Base-by-base conservation (phyloP, 1,140 invertebrate genomes). In the Aporrectodea caliginosa region DNA sequence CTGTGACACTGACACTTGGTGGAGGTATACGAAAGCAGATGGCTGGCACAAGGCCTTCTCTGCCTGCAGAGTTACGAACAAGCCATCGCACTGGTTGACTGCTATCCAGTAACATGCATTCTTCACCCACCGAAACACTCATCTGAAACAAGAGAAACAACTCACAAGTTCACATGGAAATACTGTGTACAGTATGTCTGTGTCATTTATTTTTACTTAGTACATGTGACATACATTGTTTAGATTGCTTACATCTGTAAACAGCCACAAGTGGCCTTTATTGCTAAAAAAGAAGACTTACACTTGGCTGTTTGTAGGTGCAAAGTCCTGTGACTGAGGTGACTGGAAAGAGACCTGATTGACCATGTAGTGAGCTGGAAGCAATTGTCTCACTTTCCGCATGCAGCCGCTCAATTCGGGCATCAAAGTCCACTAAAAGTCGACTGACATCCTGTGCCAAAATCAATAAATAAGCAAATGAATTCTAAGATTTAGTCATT, bases 21-120 rank as follows among this genome's bases (percentile, higher is more conserved):
- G 96, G 95, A 73, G 90, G 90, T 83, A 99, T 91, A 1, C 96
- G 91, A 84, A 99, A 93, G 83, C 96, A 96, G 0, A 91, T 90
- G 68, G 95, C 94, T 0, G 97, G 97, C 31, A 98, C 93, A 83
- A 93, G 91, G 35, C 92, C 93, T 88, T 98, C 95, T 1, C 93
- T 91, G 33, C 95, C 95, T 29, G 88, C 87, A 16, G 92, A 90
- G 78, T 94, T 95, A 32, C 84, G 83, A 29, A 90, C 85, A 84
- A 93, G 92, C 97, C 97, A 99, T 85, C 96, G 94, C 0, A 93
- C 92, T 71, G 94, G 92, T 2, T 96, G 95, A 0, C 93, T 95
- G 86, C 97, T 99, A 89, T 98, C 96, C 77, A 95, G 91, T 14
- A 99, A 89, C 0, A 93, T 93, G 84, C 96, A 96, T 69, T 94